Evolutionary conservation across 2,797 vertebrate genomes (phyloP), one percentile per base, ranked within the genome.

Genomic region (Centropyge bicolor): DNA sequence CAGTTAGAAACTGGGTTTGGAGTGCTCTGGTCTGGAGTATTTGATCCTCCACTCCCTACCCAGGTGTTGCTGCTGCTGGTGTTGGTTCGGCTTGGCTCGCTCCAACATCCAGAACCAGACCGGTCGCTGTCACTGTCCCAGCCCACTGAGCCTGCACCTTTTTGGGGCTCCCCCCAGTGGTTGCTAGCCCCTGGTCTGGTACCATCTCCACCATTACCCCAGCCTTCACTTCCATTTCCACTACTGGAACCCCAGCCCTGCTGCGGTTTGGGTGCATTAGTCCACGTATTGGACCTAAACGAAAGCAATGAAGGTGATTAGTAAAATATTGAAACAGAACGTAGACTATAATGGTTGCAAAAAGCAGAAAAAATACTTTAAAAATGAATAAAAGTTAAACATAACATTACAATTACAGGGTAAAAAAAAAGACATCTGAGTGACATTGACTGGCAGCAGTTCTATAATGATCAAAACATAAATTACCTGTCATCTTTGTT

Each of bases 91-190:
- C 94, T 94, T 0, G 94, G 89, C 65, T 98, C 98, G 0, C 95
- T 97, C 98, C 98, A 94, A 83, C 92, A 98, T 76, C 97, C 97
- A 49, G 98, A 97, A 36, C 95, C 95, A 0, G 98, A 99, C 57
- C 97, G 96, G 88, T 99, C 97, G 2, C 96, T 96, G 89, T 96
- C 94, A 0, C 92, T 94, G 81, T 98, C 98, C 89, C 98, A 98
- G n/a, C 96, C 94, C 88, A 92, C 96, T 0, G 97, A 97, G 82
- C 95, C 95, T 16, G 96, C 94, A 16, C 78, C 63, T 88, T 98
- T 99, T 83, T 96, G 96, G 27, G 95, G 73, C 77, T 98, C 98
- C 1, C 95, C 96, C 98, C 98, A 99, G 78, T 98, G 97, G 94
- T 96, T 97, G 75, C 41, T 88, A 46, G 76, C 31, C n/a, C 89